Evolutionary conservation across 2,113 vertebrate species (phyloP).

Genomic region (Porphyrio hochstetteri): DNA sequence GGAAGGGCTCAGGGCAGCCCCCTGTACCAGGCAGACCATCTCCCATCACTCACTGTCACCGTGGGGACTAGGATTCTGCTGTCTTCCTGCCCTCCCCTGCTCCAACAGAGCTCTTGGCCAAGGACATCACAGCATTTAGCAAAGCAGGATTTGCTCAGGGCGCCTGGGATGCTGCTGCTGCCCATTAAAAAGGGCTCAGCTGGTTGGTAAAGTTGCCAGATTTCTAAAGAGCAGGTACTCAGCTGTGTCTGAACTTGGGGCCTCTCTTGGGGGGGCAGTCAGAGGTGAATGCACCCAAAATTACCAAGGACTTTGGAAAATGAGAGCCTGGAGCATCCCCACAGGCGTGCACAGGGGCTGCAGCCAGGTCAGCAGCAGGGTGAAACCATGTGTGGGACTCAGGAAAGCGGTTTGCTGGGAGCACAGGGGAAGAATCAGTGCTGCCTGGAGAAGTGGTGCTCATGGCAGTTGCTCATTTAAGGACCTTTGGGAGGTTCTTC

Average conservation of each 20-base stretch:
- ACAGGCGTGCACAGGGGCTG: accelerated
- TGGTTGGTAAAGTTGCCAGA: neutral
- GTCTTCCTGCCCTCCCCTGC: neutral
- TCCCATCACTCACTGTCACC: neutral
- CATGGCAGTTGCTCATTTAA: accelerated
- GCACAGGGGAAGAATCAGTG: accelerated
- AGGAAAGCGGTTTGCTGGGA: accelerated
- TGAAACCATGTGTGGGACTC: accelerated
- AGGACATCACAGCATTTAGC: neutral
- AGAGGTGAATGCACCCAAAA: neutral
- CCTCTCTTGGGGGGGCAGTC: neutral
- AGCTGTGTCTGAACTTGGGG: accelerated
- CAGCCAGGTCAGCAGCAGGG: neutral
- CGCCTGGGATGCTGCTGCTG: neutral
- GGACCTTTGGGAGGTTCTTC: neutral
- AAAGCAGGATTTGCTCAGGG: neutral
- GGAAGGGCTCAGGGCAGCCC: neutral
- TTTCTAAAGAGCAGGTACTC: neutral
- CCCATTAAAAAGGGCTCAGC: neutral
- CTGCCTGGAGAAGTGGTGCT: neutral
- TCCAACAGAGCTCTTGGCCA: neutral
- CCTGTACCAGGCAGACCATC: accelerated
- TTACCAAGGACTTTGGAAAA: neutral
- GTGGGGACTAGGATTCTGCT: accelerated
- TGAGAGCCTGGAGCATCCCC: neutral